Base-by-base conservation (phyloP, 2,888 invertebrate species). In the Papilio demoleus region DNA sequence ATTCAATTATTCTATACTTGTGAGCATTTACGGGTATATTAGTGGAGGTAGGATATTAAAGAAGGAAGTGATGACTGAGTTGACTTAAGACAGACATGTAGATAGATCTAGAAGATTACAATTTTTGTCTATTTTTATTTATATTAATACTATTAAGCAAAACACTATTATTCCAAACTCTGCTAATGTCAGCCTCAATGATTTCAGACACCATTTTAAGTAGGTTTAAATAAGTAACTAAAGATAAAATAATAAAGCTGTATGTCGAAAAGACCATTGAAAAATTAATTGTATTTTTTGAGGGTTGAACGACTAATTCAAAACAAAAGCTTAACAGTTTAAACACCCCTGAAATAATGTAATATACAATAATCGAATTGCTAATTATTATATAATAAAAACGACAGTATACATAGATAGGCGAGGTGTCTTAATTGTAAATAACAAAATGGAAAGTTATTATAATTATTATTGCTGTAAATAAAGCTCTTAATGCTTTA, bases 311-410 rank as follows among this genome's bases (percentile, higher is more conserved):
- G 27, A 5, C 5, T 6, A 50, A 50, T 50, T 50, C n/a, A 6
- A 27, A 47, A 47, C 12, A 12, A 24, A 27, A 50, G 5, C 1
- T 5, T 1, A 24, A 9, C 24, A n/a, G 24, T n/a, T 53, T 24
- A 31, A 17, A 27, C n/a, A 53, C 31, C 53, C 53, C 53, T 53
- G 27, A 19, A 45, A 56, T 64, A 59, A n/a, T 27, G 19, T 24
- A 27, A 40, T 63, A 17, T 45, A 19, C 24, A 40, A 40, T 65
- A 64, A 68, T 68, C 59, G 24, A 47, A 11, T 22, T 50, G 45
- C 45, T 68, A 59, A 68, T 68, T 64, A 34, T 59, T 31, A 38
- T 2, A 5, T 17, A 62, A 62, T 63, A 63, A 50, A 58, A 63
- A 27, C 42, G 17, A 45, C n/a, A 67, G 40, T 31, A 31, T 56